Percentiles rank a stretch among this genome's conserved stretches.
Conservation (phyloP, 1,140 invertebrate species). For the Brachionus paranguensis region DNA sequence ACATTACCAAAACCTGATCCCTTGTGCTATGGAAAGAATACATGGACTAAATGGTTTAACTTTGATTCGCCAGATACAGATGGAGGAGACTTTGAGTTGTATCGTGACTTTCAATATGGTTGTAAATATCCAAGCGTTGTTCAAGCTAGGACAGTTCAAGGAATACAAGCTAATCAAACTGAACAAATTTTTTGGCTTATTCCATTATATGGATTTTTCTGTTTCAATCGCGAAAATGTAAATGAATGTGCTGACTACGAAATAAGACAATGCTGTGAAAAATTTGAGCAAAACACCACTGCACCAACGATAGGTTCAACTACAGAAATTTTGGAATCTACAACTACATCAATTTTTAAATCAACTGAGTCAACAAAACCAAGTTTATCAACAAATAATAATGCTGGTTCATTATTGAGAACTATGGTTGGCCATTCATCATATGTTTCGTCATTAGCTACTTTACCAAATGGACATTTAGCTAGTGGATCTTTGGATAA, state of each 20-base stretch:
- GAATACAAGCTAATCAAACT: background rate
- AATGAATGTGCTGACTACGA: slow-evolving; percentile 4
- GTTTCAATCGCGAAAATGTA: slow-evolving; percentile 8
- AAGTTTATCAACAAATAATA: background rate
- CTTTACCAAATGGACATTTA: no score
- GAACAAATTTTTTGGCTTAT: background rate
- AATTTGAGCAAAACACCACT: background rate
- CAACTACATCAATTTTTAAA: background rate
- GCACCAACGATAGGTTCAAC: background rate
- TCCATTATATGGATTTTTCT: slow-evolving; percentile 6
- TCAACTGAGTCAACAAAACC: background rate
- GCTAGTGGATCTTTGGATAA: no score
- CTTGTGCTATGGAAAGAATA: slow-evolving; percentile 7
- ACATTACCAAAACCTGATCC: background rate
- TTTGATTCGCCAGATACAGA: background rate
- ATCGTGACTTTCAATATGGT: background rate
- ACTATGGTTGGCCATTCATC: no score
- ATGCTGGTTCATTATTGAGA: no score
- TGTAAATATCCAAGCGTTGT: background rate
- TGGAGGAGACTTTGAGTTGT: slow-evolving; percentile 26
- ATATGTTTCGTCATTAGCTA: no score
- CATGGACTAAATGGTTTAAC: slow-evolving; percentile 14
- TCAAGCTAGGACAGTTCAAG: background rate
- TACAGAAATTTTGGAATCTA: background rate
- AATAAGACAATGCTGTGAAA: slow-evolving; percentile 20